Percentiles rank a stretch among this genome's conserved stretches.
Evolutionary conservation across 2,888 invertebrate genomes (phyloP).

Genomic region (Drosophila nr. fundita): DNA sequence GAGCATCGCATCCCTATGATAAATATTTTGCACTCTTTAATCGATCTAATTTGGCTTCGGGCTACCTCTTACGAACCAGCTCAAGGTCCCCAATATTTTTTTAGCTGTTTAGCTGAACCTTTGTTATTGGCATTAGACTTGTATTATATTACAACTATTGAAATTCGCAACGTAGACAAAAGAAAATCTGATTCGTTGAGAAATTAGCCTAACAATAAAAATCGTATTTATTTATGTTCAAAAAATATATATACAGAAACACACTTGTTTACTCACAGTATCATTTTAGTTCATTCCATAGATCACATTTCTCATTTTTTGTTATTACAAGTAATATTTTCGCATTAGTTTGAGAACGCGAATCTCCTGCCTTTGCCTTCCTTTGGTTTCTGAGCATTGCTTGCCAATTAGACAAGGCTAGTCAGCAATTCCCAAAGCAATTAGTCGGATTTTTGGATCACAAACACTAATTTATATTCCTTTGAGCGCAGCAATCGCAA

Average conservation of each 20-base stretch:
- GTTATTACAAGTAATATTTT: background rate
- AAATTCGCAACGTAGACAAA: background rate
- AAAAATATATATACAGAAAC: background rate
- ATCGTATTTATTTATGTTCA: background rate
- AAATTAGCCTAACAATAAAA: background rate
- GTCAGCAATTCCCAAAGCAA: background rate
- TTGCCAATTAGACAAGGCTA: background rate
- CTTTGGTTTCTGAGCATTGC: background rate
- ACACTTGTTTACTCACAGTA: background rate
- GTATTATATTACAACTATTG: background rate
- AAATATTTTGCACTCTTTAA: background rate
- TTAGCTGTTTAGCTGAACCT: background rate
- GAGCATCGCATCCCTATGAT: background rate
- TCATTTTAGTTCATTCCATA: background rate
- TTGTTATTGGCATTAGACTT: background rate
- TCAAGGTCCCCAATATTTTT: background rate
- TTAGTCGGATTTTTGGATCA: background rate
- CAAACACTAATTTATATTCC: background rate
- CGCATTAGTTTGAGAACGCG: background rate
- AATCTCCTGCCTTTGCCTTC: background rate
- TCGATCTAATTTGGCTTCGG: background rate
- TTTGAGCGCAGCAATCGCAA: conserved; percentile 88
- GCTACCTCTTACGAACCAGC: background rate
- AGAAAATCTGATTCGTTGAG: background rate
- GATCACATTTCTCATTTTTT: background rate